A percentile compares a stretch with the other conserved stretches of the same genome.
Conservation (phyloP, 2,797 vertebrate genomes). For the Diplodus puntazzo region DNA sequence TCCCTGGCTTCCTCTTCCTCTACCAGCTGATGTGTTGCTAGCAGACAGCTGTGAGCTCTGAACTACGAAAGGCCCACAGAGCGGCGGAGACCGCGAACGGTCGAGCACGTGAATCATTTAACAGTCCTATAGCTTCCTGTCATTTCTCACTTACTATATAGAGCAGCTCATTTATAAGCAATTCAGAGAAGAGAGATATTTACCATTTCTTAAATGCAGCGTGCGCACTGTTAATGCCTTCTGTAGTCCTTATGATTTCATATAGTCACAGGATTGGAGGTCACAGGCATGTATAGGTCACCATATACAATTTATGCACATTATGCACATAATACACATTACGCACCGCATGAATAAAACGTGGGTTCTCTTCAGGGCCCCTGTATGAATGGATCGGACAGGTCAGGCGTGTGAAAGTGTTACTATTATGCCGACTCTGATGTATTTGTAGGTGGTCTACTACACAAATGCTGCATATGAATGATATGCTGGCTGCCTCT, state of each 20-base stretch:
- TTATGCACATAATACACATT: conserved; percentile 39
- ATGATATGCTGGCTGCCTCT: conserved; percentile 53
- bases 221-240: conserved; percentile 17
- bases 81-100: conserved; percentile 30
- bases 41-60: conserved; percentile 29
- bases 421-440: conserved; percentile 9
- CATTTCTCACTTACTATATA: conserved; percentile 44
- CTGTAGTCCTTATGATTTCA: conserved; percentile 25
- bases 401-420: conserved; percentile 37
- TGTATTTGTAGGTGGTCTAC: conserved; percentile 32
- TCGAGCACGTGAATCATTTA: conserved; percentile 71
- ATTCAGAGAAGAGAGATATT: conserved; percentile 24
- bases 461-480: conserved; percentile 46
- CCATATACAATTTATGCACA: conserved; percentile 15
- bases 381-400: conserved; percentile 3
- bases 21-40: conserved; percentile 21
- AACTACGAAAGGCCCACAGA: conserved; percentile 47
- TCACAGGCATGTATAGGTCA: conserved; percentile 18
- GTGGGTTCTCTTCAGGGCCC: conserved; percentile 6
- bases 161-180: conserved; percentile 50
- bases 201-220: neutral
- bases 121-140: conserved; percentile 53
- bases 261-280: conserved; percentile 18
- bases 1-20: conserved; percentile 21
- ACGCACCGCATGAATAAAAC: conserved; percentile 48